These are phyloP conservation scores for Phthorimaea operculella DNA, from an alignment of 1,140 invertebrate genomes.

Conservation along the genomic window DNA sequence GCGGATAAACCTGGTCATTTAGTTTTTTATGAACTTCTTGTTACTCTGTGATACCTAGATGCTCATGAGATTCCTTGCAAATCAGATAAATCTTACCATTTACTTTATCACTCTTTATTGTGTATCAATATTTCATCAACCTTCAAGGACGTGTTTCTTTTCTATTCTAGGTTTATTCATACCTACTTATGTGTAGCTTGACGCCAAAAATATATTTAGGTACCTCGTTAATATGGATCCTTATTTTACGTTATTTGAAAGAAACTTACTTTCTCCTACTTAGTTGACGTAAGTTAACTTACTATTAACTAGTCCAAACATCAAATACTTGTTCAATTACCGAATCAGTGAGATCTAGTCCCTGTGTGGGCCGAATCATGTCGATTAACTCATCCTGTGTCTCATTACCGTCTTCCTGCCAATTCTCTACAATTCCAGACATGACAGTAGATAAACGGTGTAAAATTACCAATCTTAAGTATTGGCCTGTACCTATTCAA, in stretches of 20 bases:
- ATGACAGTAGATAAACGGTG: no score
- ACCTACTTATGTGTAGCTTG: no score
- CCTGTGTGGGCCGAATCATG: conserved; percentile 13
- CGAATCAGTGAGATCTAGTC: neutral
- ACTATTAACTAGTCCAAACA: neutral
- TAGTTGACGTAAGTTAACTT: neutral
- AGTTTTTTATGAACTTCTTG: no score
- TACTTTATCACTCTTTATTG: no score
- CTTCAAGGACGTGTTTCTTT: neutral
- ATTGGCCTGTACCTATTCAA: no score
- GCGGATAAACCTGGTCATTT: no score
- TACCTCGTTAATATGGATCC: neutral
- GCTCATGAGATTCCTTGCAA: no score
- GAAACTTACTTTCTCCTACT: neutral
- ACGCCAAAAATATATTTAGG: neutral
- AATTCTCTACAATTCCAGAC: conserved; percentile 24
- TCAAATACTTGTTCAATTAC: neutral
- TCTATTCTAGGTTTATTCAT: no score
- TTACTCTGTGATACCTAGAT: no score
- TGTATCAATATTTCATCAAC: no score
- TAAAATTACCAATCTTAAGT: no score
- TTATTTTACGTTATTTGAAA: neutral
- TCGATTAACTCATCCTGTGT: conserved; percentile 10
- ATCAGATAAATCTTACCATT: no score
- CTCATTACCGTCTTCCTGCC: conserved; percentile 49